phyloP scores from a whole-genome alignment of 2,888 invertebrate species.

The Sipha maydis region DNA sequence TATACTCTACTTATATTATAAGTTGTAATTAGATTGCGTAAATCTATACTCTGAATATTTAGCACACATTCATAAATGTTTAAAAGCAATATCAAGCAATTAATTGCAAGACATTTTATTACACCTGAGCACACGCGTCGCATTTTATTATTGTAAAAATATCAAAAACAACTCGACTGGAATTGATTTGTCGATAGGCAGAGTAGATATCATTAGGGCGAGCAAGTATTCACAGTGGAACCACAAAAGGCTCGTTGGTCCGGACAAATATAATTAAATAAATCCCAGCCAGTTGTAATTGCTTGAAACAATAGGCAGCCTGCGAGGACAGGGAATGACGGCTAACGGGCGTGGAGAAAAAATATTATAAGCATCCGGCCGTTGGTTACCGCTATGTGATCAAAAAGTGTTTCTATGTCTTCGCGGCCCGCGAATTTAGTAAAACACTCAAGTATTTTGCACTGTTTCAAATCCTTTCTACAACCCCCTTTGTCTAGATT shows the following conservation, averaged over 20 bases:
- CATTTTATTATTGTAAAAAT: constrained; percentile 41
- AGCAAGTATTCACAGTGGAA: constrained; percentile 26
- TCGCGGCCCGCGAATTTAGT: background rate
- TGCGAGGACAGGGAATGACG: constrained; percentile 35
- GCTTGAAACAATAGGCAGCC: constrained; percentile 38
- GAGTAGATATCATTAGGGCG: constrained; percentile 45
- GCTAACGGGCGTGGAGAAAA: constrained; percentile 17
- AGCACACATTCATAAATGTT: background rate
- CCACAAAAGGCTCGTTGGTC: constrained; percentile 52
- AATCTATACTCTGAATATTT: background rate
- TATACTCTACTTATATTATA: background rate
- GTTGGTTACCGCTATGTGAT: background rate
- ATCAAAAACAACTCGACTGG: constrained; percentile 51
- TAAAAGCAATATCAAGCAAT: background rate
- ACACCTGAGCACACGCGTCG: constrained; percentile 34
- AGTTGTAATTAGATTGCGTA: background rate
- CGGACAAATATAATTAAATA: constrained; percentile 59
- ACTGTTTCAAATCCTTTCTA: constrained; percentile 7
- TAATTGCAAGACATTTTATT: constrained; percentile 22
- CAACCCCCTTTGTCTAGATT: background rate
- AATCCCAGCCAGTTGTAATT: constrained; percentile 51
- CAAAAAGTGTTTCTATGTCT: constrained; percentile 10
- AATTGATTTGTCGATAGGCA: constrained; percentile 51
- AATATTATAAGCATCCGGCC: constrained; percentile 31
- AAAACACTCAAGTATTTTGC: background rate